Evolutionary conservation across 2,113 vertebrate species (phyloP).

Genomic region (Apodemus speciosus): DNA sequence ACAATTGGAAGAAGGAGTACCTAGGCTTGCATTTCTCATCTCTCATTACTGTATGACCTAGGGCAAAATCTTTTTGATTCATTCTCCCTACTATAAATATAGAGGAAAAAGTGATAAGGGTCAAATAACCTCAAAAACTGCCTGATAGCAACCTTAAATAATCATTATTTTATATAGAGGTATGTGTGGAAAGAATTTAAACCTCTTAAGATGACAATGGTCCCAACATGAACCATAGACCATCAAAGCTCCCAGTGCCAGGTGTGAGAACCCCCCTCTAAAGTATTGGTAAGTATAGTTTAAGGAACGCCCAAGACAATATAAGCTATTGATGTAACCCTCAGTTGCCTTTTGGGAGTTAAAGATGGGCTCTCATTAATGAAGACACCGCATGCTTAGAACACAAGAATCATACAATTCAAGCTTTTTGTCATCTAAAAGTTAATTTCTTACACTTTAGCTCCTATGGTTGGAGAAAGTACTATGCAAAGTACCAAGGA

Average conservation of each 20-base stretch:
- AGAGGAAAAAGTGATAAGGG: background rate
- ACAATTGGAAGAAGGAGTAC: background rate
- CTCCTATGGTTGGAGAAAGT: background rate
- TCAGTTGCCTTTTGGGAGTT: background rate
- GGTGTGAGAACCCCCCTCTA: background rate
- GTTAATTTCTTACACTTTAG: background rate
- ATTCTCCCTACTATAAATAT: background rate
- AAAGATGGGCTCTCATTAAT: background rate
- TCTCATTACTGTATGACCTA: background rate
- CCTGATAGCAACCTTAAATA: background rate
- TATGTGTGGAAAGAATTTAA: background rate
- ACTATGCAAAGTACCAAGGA: too few species aligned
- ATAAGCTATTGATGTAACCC: background rate
- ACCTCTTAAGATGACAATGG: background rate
- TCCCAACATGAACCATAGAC: background rate
- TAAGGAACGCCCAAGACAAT: background rate
- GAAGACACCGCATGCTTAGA: background rate
- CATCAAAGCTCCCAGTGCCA: background rate
- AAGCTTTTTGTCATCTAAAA: background rate
- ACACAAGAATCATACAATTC: background rate
- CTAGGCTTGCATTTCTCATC: background rate
- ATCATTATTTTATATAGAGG: background rate
- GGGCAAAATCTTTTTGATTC: background rate
- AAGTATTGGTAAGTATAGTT: too few species aligned
- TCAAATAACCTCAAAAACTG: background rate